Base-by-base conservation (phyloP, 2,797 vertebrate species). In the Neopelma chrysocephalum region DNA sequence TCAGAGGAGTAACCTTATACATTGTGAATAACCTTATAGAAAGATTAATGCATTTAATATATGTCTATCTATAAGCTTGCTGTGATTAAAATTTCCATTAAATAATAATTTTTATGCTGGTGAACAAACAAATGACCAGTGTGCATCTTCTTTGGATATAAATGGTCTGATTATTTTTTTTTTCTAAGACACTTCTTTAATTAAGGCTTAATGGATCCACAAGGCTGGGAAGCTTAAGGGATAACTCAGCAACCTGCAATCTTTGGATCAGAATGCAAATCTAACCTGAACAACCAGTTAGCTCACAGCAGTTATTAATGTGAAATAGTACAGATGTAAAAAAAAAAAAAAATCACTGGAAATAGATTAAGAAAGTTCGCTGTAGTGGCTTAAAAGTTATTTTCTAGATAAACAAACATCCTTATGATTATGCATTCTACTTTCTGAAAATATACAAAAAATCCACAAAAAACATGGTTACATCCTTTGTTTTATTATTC, bases 11-110 rank as follows among this genome's bases (percentile, higher is more conserved):
- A 96, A 96, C 94, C 96, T 96, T 97, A 96, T 95, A 95, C 94
- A 95, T 96, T 96, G 94, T 87, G 94, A 96, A 97, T 96, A 96
- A 96, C 96, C 82, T 96, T 96, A 96, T 93, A 94, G 94, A 95
- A 96, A 95, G 94, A 96, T 96, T 96, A 96, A 96, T 94, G 80
- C 48, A 89, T 96, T 97, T 95, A 96, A 96, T 96, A 93, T 94
- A 96, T 70, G 77, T 90, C 92, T 90, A 54, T 71, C 89, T 94
- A 96, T 91, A 96, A 96, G 91, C 82, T 94, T 89, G 56, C 91
- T 89, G 93, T 96, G 96, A 96, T 96, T 96, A 96, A 93, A 93
- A 96, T 94, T 96, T 94, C 82, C 82, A 96, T 96, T 96, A 96
- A 96, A 97, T 91, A 96, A 96, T 96, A 93, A 92, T 96, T 97